A percentile compares a stretch with the other conserved stretches of the same genome.
Evolutionary conservation across 2,888 invertebrate genomes (phyloP).

Genomic region (Platynereis dumerilii): DNA sequence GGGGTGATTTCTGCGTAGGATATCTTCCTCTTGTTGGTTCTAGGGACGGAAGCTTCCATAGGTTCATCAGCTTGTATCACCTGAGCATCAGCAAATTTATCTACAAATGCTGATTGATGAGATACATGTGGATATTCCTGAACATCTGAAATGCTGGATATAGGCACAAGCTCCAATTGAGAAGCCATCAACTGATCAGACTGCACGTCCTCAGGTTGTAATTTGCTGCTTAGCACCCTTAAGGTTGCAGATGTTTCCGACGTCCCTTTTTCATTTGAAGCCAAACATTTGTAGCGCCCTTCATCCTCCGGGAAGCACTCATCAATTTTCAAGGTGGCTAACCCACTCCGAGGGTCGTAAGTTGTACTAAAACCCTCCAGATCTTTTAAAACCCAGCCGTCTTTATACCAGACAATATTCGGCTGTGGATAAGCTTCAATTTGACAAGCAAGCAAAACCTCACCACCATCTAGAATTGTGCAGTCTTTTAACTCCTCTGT

Average conservation of each 20-base stretch:
- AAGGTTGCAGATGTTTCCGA: conserved; percentile 72
- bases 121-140: too few relatives aligned
- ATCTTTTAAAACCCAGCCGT: conserved; percentile 60
- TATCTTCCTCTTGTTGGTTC: too few relatives aligned
- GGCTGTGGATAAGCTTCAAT: conserved; percentile 58
- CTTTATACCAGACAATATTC: conserved; percentile 61
- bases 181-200: too few relatives aligned
- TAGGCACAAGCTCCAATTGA: too few relatives aligned
- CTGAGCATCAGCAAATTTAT: too few relatives aligned
- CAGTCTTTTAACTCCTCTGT: conserved; percentile 41
- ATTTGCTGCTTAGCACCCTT: too few relatives aligned
- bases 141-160: too few relatives aligned
- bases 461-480: conserved; percentile 54
- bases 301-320: conserved; percentile 63
- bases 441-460: conserved; percentile 53
- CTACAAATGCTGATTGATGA: too few relatives aligned
- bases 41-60: too few relatives aligned
- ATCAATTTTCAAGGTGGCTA: conserved; percentile 57
- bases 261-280: conserved; percentile 71
- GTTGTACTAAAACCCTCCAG: conserved; percentile 61
- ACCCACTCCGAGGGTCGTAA: conserved; percentile 58
- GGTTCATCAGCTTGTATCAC: too few relatives aligned
- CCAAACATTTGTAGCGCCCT: conserved; percentile 66
- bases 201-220: too few relatives aligned
- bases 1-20: too few relatives aligned